These are phyloP conservation scores for Oligia fasciuncula DNA, from an alignment of 2,888 invertebrate genomes.

Conservation along the genomic window DNA sequence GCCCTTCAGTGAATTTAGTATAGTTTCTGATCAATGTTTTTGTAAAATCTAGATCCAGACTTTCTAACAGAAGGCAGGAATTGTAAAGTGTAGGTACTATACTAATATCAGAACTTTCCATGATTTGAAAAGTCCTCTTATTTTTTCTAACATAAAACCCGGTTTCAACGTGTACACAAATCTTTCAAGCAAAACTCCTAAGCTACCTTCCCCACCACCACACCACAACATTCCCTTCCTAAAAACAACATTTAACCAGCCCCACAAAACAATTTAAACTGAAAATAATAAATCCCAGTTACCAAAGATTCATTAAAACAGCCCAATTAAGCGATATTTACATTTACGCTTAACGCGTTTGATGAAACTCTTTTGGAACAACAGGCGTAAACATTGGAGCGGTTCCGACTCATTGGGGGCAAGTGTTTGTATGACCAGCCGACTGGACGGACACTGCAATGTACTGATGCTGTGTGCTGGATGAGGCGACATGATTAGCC, in stretches of 20 bases:
- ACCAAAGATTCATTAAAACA: constrained; percentile 65
- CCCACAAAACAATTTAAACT: constrained; percentile 56
- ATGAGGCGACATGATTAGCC: constrained; percentile 36
- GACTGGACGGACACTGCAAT: constrained; percentile 43
- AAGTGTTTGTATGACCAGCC: constrained; percentile 55
- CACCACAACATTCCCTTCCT: not conserved
- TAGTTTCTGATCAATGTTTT: not conserved
- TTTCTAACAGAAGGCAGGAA: not conserved
- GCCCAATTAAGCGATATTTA: constrained; percentile 67
- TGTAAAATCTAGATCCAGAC: not conserved
- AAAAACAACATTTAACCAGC: constrained; percentile 43
- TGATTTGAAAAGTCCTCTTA: not conserved
- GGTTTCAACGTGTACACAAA: not conserved
- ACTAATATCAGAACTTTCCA: not conserved
- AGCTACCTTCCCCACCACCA: not conserved
- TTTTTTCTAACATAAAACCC: not conserved
- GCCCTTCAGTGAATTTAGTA: not conserved
- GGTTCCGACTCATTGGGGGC: constrained; percentile 61
- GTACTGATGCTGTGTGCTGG: constrained; percentile 22
- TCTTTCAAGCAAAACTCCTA: not conserved
- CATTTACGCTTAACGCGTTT: constrained; percentile 67
- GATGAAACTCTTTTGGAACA: constrained; percentile 63
- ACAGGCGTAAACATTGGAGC: constrained; percentile 61
- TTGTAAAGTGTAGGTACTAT: not conserved
- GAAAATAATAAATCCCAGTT: constrained; percentile 63